Evolutionary conservation across 2,797 vertebrate species (phyloP).

Genomic region (Poecilia picta): DNA sequence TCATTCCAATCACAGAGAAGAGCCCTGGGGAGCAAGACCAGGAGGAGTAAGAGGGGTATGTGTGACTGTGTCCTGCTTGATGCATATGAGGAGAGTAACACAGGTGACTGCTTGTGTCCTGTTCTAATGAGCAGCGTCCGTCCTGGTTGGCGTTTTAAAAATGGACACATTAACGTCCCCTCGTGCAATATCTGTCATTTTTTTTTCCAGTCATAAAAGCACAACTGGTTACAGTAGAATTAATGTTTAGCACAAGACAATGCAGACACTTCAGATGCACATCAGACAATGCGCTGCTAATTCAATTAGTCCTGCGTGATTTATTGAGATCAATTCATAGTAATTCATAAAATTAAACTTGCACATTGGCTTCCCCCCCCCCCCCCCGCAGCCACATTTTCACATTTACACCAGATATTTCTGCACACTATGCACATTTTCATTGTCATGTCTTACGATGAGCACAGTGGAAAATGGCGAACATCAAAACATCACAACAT

Average conservation of each 20-base stretch:
- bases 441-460: not conserved
- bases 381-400: not conserved
- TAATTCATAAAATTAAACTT: slow-evolving; percentile 14
- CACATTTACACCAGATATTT: not conserved
- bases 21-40: slow-evolving; percentile 64
- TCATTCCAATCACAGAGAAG: slow-evolving; percentile 85
- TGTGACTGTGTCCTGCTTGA: slow-evolving; percentile 56
- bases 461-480: not conserved
- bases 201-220: slow-evolving; percentile 33
- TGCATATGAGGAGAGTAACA: slow-evolving; percentile 50
- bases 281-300: slow-evolving; percentile 9
- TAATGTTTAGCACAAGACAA: slow-evolving; percentile 24
- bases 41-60: slow-evolving; percentile 22
- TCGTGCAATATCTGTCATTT: slow-evolving; percentile 36
- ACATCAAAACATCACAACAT: not conserved
- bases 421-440: not conserved
- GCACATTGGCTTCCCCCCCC: not conserved
- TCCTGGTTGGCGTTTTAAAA: slow-evolving; percentile 27
- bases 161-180: slow-evolving; percentile 32
- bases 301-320: slow-evolving; percentile 19
- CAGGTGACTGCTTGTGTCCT: slow-evolving; percentile 37
- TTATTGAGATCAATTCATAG: slow-evolving; percentile 23
- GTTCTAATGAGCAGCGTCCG: slow-evolving; percentile 33
- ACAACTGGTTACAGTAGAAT: slow-evolving; percentile 23
- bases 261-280: slow-evolving; percentile 21